Percentiles rank a stretch among this genome's conserved stretches.
phyloP scores from a whole-genome alignment of 2,888 invertebrate genomes.

The Thysanoteuthis rhombus region DNA sequence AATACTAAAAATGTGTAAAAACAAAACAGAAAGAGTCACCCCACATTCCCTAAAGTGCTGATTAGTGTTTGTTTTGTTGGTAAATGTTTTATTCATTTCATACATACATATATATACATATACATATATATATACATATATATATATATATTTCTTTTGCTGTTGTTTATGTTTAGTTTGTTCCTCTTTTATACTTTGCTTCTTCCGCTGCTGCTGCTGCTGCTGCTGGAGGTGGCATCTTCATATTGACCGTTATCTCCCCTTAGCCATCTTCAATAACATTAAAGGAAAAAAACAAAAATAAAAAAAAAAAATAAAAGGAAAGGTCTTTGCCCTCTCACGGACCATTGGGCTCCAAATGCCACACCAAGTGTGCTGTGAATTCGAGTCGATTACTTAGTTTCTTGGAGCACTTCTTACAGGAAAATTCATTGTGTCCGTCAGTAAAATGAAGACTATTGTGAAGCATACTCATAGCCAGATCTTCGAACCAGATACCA shows the following conservation, averaged over 20 bases:
- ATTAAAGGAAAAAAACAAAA: background rate
- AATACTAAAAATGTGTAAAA: background rate
- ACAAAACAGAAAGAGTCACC: background rate
- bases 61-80: background rate
- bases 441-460: slow-evolving; percentile 30
- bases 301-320: no score
- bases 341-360: slow-evolving; percentile 46
- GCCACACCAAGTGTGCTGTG: slow-evolving; percentile 57
- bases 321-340: background rate
- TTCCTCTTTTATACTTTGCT: background rate
- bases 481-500: slow-evolving; percentile 34
- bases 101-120: background rate
- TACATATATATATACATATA: background rate
- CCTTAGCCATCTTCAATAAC: slow-evolving; percentile 26
- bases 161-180: background rate
- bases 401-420: slow-evolving; percentile 55
- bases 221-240: background rate
- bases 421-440: slow-evolving; percentile 43
- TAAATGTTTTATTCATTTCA: background rate
- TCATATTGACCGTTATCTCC: slow-evolving; percentile 23
- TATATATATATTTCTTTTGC: background rate
- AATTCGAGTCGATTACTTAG: slow-evolving; percentile 57
- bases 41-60: background rate
- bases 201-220: background rate
- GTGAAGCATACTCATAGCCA: slow-evolving; percentile 32